These are phyloP conservation scores for Thymelicus acteon DNA, from an alignment of 2,888 invertebrate genomes.

Conservation along the genomic window DNA sequence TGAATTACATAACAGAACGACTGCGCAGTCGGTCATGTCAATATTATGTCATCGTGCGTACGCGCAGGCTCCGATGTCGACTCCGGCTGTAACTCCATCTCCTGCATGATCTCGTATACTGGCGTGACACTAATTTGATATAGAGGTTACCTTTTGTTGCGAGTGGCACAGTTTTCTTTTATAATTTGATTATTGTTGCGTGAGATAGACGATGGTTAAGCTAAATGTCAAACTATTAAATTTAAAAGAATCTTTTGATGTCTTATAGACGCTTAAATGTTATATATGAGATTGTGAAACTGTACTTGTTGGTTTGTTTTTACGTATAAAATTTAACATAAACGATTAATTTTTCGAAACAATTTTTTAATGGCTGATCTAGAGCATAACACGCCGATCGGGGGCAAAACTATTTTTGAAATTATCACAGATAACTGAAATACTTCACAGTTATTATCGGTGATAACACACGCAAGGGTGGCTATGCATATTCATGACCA, in stretches of 20 bases:
- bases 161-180: constrained; percentile 1
- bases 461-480: constrained; percentile 25
- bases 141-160: constrained; percentile 38
- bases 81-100: constrained; percentile 56
- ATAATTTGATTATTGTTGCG: constrained; percentile 1
- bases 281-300: no score
- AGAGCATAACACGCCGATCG: constrained; percentile 4
- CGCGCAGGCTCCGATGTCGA: constrained; percentile 55
- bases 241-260: no score
- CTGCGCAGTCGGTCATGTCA: constrained; percentile 46
- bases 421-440: constrained; percentile 25
- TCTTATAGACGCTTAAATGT: no score
- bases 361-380: not conserved
- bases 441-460: constrained; percentile 26
- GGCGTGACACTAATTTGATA: constrained; percentile 49
- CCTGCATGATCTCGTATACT: constrained; percentile 53
- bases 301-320: no score
- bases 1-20: constrained; percentile 51
- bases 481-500: constrained; percentile 27
- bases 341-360: no score
- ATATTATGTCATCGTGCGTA: constrained; percentile 60
- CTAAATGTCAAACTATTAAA: no score
- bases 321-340: no score
- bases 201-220: not conserved
- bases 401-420: constrained; percentile 22